Conservation (phyloP, 2,113 vertebrate species). For the zebrafish (Danio rerio) region DNA sequence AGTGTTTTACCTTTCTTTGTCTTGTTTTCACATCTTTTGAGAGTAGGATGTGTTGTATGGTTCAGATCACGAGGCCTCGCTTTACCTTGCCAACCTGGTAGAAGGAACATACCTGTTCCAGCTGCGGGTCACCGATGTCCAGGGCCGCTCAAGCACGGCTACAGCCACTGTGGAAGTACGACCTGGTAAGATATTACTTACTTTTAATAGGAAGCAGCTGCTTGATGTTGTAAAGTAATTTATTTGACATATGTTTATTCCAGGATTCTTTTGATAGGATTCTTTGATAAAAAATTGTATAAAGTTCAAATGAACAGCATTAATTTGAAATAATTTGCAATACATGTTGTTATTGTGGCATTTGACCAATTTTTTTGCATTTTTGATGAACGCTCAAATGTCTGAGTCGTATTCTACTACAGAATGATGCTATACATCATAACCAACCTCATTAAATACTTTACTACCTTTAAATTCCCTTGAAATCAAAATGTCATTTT, state of each 20-base stretch:
- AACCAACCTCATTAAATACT: too few relatives aligned
- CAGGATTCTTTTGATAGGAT: background rate
- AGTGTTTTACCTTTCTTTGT: constrained; percentile 7
- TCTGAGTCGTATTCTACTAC: too few relatives aligned
- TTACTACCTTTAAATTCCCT: too few relatives aligned
- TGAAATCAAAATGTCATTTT: too few relatives aligned
- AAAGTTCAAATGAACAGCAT: background rate
- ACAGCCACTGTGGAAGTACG: constrained; percentile 86
- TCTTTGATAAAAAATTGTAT: background rate
- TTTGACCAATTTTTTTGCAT: background rate
- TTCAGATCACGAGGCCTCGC: constrained; percentile 76
- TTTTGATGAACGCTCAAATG: background rate
- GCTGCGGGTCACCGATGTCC: constrained; percentile 80
- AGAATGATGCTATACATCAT: too few relatives aligned
- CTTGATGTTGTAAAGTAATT: background rate
- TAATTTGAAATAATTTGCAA: background rate
- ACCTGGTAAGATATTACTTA: constrained; percentile 77
- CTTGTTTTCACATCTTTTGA: constrained; percentile 6
- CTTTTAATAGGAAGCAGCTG: background rate
- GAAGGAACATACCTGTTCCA: constrained; percentile 88
- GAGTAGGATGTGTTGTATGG: constrained; percentile 83
- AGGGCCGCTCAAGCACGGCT: constrained; percentile 80
- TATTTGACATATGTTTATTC: background rate
- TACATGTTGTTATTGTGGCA: background rate
- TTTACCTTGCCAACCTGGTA: constrained; percentile 87